Base-by-base conservation (phyloP, 2,888 invertebrate species). In the Heliconius erato region DNA sequence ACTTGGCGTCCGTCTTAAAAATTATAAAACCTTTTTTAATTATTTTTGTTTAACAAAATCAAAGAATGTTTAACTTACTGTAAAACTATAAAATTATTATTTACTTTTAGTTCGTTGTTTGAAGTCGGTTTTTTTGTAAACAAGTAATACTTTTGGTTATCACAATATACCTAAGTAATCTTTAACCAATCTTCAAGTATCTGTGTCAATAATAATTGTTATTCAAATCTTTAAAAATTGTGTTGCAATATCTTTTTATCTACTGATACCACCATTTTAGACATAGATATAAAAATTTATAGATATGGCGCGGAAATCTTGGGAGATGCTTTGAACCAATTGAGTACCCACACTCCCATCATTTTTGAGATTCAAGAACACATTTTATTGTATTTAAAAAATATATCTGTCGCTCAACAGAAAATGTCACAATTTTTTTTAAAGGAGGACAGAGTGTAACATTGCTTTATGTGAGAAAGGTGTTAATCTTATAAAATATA, bases 221-320 rank as follows among this genome's bases (percentile, higher is more conserved):
- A 49, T 68, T n/a, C 23, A 23, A 76, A 76, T 76, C 59, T 35
- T 63, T 12, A 14, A 78, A 68, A 44, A 49, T 67, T 28, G 78
- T 67, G 59, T 74, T 59, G 44, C 40, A 67, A 67, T 68, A 49
- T 19, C 26, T 49, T 67, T 59, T 80, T 82, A 80, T 82, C 80
- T 82, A 14, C 23, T 44, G 76, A 79, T 80, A 82, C 32, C 7
- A 76, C 26, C 44, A 26, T 28, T 67, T 76, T 79, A 16, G 32
- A 16, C 23, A 49, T 71, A 82, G 79, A 76, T 63, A 7, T 40
- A 35, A 0, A 76, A 69, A 44, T 9, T 49, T 32, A 44, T 49
- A 82, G 82, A 82, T 35, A 76, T 63, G 32, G 11, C 76, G 28
- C 1, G 4, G 0, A 26, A 49, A n/a, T 63, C 1, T 63, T n/a